Conservation (phyloP, 2,797 vertebrate genomes). For the Paramormyrops hopkinsi region DNA sequence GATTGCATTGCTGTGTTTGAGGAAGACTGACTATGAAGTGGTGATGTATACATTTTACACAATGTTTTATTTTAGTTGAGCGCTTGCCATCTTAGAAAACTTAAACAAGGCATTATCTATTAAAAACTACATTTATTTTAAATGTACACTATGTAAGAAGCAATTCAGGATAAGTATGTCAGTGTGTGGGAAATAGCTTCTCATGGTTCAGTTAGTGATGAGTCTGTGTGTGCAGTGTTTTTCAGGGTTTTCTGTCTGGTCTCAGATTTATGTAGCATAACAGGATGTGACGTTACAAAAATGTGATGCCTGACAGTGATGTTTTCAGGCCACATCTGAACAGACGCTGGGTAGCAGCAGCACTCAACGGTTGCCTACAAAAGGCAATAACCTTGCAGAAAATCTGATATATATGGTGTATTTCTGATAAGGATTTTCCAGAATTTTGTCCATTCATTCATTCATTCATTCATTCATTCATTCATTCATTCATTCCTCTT, state of each 20-base stretch:
- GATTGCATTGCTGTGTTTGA: neutral
- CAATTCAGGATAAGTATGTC: neutral
- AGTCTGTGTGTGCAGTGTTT: neutral
- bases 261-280: constrained; percentile 40
- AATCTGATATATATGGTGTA: neutral
- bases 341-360: neutral
- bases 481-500: neutral
- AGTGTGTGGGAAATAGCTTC: neutral
- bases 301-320: constrained; percentile 25
- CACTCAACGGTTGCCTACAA: neutral
- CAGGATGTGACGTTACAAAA: constrained; percentile 48
- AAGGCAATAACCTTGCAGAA: neutral
- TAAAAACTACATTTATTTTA: neutral
- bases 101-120: neutral
- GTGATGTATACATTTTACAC: neutral
- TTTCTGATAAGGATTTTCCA: neutral
- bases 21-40: neutral
- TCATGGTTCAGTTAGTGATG: neutral
- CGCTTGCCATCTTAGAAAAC: neutral
- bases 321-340: neutral
- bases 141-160: neutral
- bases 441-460: neutral
- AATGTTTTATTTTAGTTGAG: neutral
- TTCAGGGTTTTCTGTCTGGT: neutral
- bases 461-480: neutral